Base-by-base conservation (phyloP, 2,888 invertebrate genomes). In the Habrosyne pyritoides region DNA sequence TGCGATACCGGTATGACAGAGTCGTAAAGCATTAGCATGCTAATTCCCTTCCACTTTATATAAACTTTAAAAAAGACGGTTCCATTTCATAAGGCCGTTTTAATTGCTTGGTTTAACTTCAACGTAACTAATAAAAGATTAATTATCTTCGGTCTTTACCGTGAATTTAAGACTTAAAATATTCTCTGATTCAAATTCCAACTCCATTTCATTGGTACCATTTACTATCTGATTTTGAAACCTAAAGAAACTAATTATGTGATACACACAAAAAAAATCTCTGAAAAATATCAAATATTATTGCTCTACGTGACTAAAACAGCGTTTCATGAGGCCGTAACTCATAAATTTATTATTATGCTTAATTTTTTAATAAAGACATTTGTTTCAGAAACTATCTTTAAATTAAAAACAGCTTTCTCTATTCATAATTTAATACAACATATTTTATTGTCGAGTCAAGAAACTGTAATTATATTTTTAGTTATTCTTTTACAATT, bases 1-100 rank as follows among this genome's bases (percentile, higher is more conserved):
- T 82, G 80, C 80, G 81, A 81, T 81, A 76, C 81, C 77, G 73
- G 75, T 75, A 79, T 80, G 77, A 79, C 70, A 64, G 74, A 75
- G 68, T 72, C 77, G 75, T 77, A 79, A 81, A 79, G 76, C 79
- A 79, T 83, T 81, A 75, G 70, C 72, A 73, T 71, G 60, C 71
- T 67, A 67, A 70, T 69, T 53, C 64, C 59, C 57, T 56, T 54
- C 58, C 55, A 61, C 60, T 67, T 72, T 67, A 69, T 68, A 69
- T 28, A 26, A 54, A 54, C 28, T n/a, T 52, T 30, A 46, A 28
- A 52, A 53, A 53, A 21, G 21, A 8, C 10, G 26, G 30, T 54
- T 50, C 47, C 30, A 50, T 53, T 42, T 33, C 18, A 18, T 30
- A 28, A 50, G 14, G 26, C 49, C 18, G 8, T 18, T 42, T 42